Evolutionary conservation across 2,797 vertebrate species (phyloP), one percentile per base, ranked within the genome.

Genomic region (Monodelphis domestica): DNA sequence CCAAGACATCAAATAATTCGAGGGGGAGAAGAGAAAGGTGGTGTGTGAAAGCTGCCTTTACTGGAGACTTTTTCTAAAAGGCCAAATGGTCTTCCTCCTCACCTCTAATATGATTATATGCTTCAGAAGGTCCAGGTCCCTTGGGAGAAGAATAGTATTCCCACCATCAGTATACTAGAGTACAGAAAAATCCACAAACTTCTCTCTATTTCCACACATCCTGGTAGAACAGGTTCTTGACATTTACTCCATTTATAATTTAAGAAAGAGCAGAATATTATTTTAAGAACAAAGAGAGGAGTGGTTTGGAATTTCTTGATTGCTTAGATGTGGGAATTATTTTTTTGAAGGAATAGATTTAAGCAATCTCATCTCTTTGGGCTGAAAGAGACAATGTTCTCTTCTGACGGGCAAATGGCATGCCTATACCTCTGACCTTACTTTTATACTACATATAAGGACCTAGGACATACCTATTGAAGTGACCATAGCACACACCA

Each of bases 221-320:
- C 84, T n/a, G 7, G 51, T 21, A 94, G 87, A 90, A 50, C 5
- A 56, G 26, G 24, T 26, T 78, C 45, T 45, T 38, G 45, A 21
- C 21, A 45, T 10, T 3, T 63, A 5, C 28, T 53, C 24, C 17
- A 51, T 29, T 50, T 91, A 28, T 54, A 89, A 54, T 10, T 88
- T 93, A 88, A 28, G 17, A 78, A 78, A 78, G 45, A 78, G 9
- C 2, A 45, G 28, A 59, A 26, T 5, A 29, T 89, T 91, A 29
- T 92, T 95, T 95, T 33, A 89, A 53, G 93, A 91, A 89, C 90
- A 93, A 88, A 89, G 52, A 52, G 56, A 96, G 56, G 28, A 52
- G 54, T 50, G 1, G 38, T 53, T 87, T 90, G 57, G 33, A 5
- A 2, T 89, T 95, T 94, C 50, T 70, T 88, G 54, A 54, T 26